Evolutionary conservation across 2,113 vertebrate species (phyloP), one percentile per base, ranked within the genome.

Genomic region (Albula goreensis): DNA sequence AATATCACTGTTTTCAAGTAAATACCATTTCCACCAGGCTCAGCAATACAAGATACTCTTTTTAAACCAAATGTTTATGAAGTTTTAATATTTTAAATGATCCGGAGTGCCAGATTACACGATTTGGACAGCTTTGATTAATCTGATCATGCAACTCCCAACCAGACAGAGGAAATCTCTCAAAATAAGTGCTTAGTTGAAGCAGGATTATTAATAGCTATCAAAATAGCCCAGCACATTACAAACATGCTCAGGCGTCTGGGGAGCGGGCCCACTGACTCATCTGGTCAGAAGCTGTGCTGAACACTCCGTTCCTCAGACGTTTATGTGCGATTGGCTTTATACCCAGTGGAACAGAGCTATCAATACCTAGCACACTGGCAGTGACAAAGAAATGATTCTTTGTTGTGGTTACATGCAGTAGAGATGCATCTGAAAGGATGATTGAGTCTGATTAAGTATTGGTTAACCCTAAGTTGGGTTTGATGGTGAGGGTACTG

Each of bases 41-140:
- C 60, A 66, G 60, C 60, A 66, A 19, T 41, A 41, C 0, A 56
- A 56, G 53, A 9, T 12, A 56, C 53, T 56, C 12, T 2, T 56
- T 56, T 56, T 56, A 56, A 56, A 12, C 53, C 22, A 74, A 70
- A 31, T 74, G 70, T 74, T n/a, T 9, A 9, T 74, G 31, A 41
- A 7, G 70, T 74, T 74, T 74, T 74, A 74, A 31, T 31, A 74
- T 74, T 74, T 31, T n/a, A 74, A 31, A 74, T 31, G 22, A 74
- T 31, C 1, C 8, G 70, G 70, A 19, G 25, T 74, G 70, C n/a
- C 70, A 74, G 78, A 31, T 80, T 80, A 7, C 2, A 80, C 78
- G 78, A 80, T 80, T 80, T 22, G 17, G 78, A 50, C 78, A 80
- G 22, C 50, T 50, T 80, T 80, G 48, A 80, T 50, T 80, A 80